These are phyloP conservation scores for Callimorpha dominula DNA, from an alignment of 2,888 invertebrate genomes.

Conservation along the genomic window DNA sequence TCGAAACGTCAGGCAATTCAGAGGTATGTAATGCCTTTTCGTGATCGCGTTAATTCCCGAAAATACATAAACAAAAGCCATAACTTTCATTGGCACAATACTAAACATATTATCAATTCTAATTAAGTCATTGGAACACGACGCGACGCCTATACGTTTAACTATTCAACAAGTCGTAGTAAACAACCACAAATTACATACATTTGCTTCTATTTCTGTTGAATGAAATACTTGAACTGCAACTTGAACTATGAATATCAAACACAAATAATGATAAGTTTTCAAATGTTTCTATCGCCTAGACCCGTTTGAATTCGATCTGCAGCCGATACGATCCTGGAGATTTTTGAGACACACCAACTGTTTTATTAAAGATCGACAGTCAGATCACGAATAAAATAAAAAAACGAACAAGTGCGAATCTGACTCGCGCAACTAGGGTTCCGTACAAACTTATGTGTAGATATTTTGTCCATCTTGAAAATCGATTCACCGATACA, in stretches of 20 bases:
- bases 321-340: background rate
- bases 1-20: too few species aligned
- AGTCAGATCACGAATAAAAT: too few species aligned
- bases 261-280: constrained; percentile 28
- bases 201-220: constrained; percentile 40
- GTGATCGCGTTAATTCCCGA: too few species aligned
- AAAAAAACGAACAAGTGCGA: too few species aligned
- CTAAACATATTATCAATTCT: constrained; percentile 9
- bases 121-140: constrained; percentile 17
- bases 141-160: constrained; percentile 2
- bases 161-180: constrained; percentile 10
- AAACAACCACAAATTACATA: constrained; percentile 34
- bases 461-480: too few species aligned
- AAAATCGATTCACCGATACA: too few species aligned
- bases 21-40: too few species aligned
- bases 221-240: constrained; percentile 17
- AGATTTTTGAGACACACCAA: background rate
- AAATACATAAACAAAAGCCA: background rate
- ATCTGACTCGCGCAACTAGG: too few species aligned
- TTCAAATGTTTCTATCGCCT: constrained; percentile 16
- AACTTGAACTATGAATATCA: constrained; percentile 29
- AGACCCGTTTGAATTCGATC: background rate
- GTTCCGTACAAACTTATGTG: too few species aligned
- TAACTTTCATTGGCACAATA: background rate
- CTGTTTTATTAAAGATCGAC: too few species aligned